A percentile compares a stretch with the other conserved stretches of the same genome.
These are phyloP conservation scores for Zootoca vivipara DNA, from an alignment of 2,113 vertebrate species.

Conservation along the genomic window DNA sequence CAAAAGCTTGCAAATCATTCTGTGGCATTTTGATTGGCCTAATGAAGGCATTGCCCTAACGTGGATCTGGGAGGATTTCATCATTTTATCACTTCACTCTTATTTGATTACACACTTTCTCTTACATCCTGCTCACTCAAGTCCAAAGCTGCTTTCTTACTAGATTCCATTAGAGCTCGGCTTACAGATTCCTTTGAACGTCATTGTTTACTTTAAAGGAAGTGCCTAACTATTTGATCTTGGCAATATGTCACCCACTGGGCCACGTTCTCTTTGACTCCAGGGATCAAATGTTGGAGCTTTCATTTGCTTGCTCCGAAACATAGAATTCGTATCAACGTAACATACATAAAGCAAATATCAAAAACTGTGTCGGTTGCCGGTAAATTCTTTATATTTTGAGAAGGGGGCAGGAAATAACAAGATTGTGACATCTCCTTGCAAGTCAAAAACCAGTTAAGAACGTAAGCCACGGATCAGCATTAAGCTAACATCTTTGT, in stretches of 20 bases:
- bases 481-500: not conserved
- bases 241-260: not conserved
- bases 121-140: not conserved
- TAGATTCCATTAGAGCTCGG: not conserved
- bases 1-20: too few species aligned
- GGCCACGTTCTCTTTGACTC: not conserved
- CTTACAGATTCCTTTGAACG: slow-evolving; percentile 1
- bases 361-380: not conserved
- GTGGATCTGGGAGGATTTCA: not conserved
- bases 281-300: not conserved
- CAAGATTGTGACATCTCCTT: not conserved
- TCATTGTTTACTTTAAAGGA: slow-evolving; percentile 29
- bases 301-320: not conserved
- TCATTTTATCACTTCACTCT: not conserved
- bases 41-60: too few species aligned
- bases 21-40: too few species aligned
- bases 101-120: not conserved
- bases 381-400: not conserved
- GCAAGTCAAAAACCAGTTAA: not conserved
- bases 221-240: not conserved
- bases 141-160: not conserved
- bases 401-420: not conserved
- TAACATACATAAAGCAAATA: not conserved
- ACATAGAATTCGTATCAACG: too few species aligned
- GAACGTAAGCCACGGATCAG: not conserved